A percentile compares a stretch with the other conserved stretches of the same genome.
Evolutionary conservation across 1,140 invertebrate species (phyloP).

Genomic region (Chymomyza costata): DNA sequence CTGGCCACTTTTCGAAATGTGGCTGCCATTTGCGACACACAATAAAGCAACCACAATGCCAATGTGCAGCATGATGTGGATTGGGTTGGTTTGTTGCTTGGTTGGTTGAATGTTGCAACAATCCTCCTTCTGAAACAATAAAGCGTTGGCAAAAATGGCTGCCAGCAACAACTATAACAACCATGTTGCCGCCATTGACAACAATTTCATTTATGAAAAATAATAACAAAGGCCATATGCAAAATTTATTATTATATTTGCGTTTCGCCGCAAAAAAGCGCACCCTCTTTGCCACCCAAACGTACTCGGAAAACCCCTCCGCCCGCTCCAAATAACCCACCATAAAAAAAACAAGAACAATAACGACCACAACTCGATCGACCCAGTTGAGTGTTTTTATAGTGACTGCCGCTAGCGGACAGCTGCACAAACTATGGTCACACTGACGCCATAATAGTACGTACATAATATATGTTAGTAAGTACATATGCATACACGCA

Average conservation of each 20-base stretch:
- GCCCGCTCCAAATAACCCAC: too few species aligned
- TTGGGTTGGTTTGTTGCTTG: neutral
- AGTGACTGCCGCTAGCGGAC: too few species aligned
- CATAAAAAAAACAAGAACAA: slow-evolving; percentile 1
- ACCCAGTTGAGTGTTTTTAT: too few species aligned
- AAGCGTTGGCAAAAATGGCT: slow-evolving; percentile 61
- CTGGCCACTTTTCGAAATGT: slow-evolving; percentile 52
- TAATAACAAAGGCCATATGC: slow-evolving; percentile 66
- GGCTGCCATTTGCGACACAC: slow-evolving; percentile 54
- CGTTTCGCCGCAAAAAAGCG: slow-evolving; percentile 64
- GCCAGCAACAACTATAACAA: slow-evolving; percentile 25
- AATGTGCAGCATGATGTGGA: too few species aligned
- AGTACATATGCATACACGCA: too few species aligned
- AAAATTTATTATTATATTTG: slow-evolving; percentile 73
- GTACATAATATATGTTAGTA: too few species aligned
- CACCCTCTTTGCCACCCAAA: too few species aligned
- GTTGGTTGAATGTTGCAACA: slow-evolving; percentile 16
- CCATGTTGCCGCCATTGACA: slow-evolving; percentile 56
- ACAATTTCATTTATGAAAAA: slow-evolving; percentile 70
- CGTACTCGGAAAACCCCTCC: too few species aligned
- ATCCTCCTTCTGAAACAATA: slow-evolving; percentile 58
- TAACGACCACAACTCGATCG: neutral
- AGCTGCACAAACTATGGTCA: too few species aligned
- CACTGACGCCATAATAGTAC: too few species aligned
- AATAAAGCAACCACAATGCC: slow-evolving; percentile 65